Evolutionary conservation across 2,888 invertebrate species (phyloP), one percentile per base, ranked within the genome.

Genomic region (Pelosia muscerda): DNA sequence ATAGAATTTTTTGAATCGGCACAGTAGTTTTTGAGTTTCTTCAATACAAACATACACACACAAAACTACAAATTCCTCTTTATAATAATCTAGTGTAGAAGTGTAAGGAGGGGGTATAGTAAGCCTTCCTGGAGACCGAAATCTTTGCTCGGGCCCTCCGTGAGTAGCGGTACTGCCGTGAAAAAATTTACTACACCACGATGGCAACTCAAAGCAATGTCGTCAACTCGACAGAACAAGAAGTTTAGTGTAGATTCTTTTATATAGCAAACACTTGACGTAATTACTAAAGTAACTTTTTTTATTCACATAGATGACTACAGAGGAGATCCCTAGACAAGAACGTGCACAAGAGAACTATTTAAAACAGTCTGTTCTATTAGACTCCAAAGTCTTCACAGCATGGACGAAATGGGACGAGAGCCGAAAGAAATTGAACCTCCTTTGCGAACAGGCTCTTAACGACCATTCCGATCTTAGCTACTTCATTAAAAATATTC

Each of bases 311-410:
- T 72, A 95, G 95, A 87, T 92, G 80, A 91, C 90, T 74, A 90
- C 82, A 1, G 94, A 95, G 82, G 93, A 95, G 8, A 89, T 94
- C 22, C 92, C 92, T 0, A 85, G 94, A 0, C 91, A 93, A 71
- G 93, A 92, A 71, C 87, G 93, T 8, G 92, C 94, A 0, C 87
- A 88, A 0, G 92, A 93, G 61, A 90, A 77, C 63, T 91, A 91
- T 71, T 76, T 88, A 55, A 91, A 91, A 68, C 92, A 94, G 69
- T 87, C 92, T 0, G 82, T 86, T 1, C 72, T 76, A 0, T 74
- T 93, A 22, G 92, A 93, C 71, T 84, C 87, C 1, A 90, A 92
- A 72, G 88, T 95, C 2, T 78, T 87, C 66, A 75, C 74, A 1
- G 84, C 82, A 0, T 92, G 89, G 89, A 83, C 77, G 26, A 89